These are phyloP conservation scores for Machaerirhynchus nigripectus DNA, from an alignment of 2,113 vertebrate species.

Conservation along the genomic window DNA sequence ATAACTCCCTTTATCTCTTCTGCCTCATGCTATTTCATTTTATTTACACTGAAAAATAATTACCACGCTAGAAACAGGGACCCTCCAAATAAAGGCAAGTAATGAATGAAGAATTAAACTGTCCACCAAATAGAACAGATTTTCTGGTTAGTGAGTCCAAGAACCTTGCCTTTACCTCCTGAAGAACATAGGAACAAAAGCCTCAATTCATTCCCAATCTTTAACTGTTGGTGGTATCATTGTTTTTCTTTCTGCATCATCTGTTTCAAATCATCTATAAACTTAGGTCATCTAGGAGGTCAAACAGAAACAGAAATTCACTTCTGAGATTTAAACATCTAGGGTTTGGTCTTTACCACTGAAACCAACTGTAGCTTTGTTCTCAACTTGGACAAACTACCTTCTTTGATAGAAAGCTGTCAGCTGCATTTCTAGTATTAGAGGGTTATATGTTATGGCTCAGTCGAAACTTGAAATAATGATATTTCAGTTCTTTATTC, in stretches of 20 bases:
- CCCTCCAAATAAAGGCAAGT: background rate
- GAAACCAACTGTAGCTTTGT: background rate
- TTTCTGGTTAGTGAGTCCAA: background rate
- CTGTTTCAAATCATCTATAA: constrained; percentile 45
- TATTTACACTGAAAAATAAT: background rate
- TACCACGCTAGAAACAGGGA: background rate
- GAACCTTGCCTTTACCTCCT: background rate
- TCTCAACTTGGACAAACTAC: background rate
- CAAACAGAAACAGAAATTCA: background rate
- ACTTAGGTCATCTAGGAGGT: background rate
- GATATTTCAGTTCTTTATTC: background rate
- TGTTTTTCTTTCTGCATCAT: constrained; percentile 48
- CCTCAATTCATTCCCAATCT: background rate
- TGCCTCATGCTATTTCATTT: background rate
- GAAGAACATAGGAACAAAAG: background rate
- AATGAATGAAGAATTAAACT: background rate
- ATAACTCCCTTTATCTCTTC: background rate
- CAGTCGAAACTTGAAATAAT: background rate
- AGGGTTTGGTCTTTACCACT: background rate
- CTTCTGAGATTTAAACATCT: background rate
- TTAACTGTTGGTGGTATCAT: constrained; percentile 43
- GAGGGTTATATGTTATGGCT: background rate
- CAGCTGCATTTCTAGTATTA: background rate
- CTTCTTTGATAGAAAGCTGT: background rate
- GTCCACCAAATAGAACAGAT: background rate